Base-by-base conservation (phyloP, 1,140 invertebrate genomes). In the Drosophila teissieri region DNA sequence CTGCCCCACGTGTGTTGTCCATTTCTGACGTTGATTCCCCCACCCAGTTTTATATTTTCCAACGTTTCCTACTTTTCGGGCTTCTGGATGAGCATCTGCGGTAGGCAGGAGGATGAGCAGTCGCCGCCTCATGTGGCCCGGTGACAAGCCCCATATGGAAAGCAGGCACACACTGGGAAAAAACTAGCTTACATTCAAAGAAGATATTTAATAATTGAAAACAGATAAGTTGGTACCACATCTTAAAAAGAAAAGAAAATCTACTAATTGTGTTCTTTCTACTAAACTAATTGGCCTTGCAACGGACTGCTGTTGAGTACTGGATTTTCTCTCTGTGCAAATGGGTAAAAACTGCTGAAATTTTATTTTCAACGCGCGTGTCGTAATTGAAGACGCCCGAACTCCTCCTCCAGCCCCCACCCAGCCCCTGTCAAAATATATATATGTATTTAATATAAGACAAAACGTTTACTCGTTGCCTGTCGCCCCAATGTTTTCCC, bases 291-390 rank as follows among this genome's bases (percentile, higher is more conserved):
- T 31, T 31, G 27, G 27, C 27, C 7, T 7, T 31, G 27, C 27
- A 31, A 2, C 27, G 1, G 0, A 8, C 27, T 36, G 7, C 0
- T 36, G 11, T 10, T 36, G 34, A 36, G 4, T 24, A 24, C 24
- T 31, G 8, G 1, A 11, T n/a, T 52, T 52, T 69, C 27, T 67
- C 11, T 8, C 45, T 14, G 51, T 60, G 64, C n/a, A n/a, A 19
- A 1, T 44, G 52, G 15, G 24, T 34, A 15, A 64, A 70, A 69
- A 73, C 75, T 67, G 83, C 63, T 88, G 84, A 88, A 83, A 89
- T 88, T 88, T 77, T 88, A 88, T 86, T 86, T 86, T 86, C 83
- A 86, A 86, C 83, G 75, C 83, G 72, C 79, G 84, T 79, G 79
- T 74, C 84, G 82, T 88, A 88, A 88, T 89, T 89, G 84, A 89